Conservation (phyloP, 2,797 vertebrate genomes). For the Chelidonichthys spinosus region DNA sequence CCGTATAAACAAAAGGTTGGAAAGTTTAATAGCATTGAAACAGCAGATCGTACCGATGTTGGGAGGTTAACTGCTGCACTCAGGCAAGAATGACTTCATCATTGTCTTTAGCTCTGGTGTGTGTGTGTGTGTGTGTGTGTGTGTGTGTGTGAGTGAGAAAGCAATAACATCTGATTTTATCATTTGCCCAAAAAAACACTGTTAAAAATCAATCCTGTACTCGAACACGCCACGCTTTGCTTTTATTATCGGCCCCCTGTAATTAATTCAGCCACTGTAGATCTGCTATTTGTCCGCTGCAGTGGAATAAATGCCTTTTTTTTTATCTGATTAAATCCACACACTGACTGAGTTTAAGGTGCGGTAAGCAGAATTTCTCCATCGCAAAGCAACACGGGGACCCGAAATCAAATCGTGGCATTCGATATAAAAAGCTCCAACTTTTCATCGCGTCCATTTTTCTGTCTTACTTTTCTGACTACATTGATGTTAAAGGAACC, state of each 20-base stretch:
- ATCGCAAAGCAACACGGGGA: neutral
- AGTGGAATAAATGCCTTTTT: neutral
- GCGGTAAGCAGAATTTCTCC: neutral
- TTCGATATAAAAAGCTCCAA: neutral
- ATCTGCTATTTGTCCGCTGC: neutral
- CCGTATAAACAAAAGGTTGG: conserved; percentile 12
- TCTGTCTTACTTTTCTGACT: neutral
- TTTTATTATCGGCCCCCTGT: neutral
- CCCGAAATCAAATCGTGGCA: neutral
- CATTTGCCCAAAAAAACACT: conserved; percentile 1
- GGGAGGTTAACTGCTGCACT: conserved; percentile 17
- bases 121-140: conserved; percentile 9
- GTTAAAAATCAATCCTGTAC: conserved; percentile 14
- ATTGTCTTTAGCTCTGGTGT: conserved; percentile 23
- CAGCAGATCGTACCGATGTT: conserved; percentile 17
- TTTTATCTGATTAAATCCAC: neutral
- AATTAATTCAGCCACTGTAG: conserved; percentile 1
- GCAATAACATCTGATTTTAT: conserved; percentile 28
- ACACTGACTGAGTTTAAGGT: no score
- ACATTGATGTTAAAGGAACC: neutral
- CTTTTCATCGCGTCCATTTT: neutral
- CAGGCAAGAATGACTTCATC: neutral
- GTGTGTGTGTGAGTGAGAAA: conserved; percentile 1
- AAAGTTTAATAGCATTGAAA: conserved; percentile 46
- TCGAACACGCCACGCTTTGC: neutral